Conservation (phyloP, 2,888 invertebrate species). For the Clivina fossor region DNA sequence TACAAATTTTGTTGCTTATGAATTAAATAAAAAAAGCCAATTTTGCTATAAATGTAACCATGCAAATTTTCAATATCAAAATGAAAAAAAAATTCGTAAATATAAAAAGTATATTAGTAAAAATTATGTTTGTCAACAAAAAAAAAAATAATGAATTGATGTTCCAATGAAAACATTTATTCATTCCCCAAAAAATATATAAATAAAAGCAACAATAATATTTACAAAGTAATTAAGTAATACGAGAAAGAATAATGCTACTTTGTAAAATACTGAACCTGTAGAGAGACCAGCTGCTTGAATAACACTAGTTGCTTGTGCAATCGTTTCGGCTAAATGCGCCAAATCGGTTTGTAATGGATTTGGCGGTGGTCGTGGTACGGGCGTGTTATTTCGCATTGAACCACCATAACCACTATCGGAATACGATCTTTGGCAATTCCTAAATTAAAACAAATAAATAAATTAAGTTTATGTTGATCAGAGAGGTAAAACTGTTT, state of each 20-base stretch:
- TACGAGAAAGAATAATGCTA: slow-evolving; percentile 13
- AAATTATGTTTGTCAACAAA: no score
- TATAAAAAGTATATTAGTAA: no score
- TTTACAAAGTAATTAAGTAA: slow-evolving; percentile 20
- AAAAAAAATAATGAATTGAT: no score
- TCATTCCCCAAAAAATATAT: slow-evolving; percentile 14
- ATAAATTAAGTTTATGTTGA: no score
- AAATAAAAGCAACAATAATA: slow-evolving; percentile 20
- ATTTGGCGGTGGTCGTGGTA: slow-evolving; percentile 38
- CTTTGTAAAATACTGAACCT: slow-evolving; percentile 41
- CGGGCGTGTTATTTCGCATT: slow-evolving; percentile 7
- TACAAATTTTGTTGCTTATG: not conserved
- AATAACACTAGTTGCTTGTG: slow-evolving; percentile 75
- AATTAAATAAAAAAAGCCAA: no score
- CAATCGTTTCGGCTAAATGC: slow-evolving; percentile 71
- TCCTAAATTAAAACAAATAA: slow-evolving; percentile 12
- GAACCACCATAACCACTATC: slow-evolving; percentile 13
- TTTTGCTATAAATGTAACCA: no score
- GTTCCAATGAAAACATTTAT: no score
- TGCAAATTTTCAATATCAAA: no score
- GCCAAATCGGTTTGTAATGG: slow-evolving; percentile 60
- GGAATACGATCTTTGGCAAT: slow-evolving; percentile 16
- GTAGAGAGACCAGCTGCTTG: slow-evolving; percentile 61
- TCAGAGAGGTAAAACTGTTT: no score
- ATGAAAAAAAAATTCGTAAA: no score